Percentiles rank a stretch among this genome's conserved stretches.
Evolutionary conservation across 53 echinoderm and acorn worm genomes (phyloP).

Genomic region (Patiria pectinifera): DNA sequence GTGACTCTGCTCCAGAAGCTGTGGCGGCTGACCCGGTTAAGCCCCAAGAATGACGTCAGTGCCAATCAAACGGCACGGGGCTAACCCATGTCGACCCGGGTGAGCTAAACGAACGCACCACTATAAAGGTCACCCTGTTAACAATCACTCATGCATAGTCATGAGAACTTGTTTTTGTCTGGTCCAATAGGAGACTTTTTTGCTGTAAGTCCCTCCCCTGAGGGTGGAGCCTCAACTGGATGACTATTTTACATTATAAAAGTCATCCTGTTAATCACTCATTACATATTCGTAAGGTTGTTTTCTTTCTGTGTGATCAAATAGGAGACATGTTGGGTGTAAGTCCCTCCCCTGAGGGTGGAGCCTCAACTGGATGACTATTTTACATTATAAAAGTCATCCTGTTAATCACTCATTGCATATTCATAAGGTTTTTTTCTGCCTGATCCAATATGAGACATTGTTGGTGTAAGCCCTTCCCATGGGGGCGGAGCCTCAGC

Average conservation of each 20-base stretch:
- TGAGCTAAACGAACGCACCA: not conserved
- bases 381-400: too few relatives aligned
- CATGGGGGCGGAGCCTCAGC: slow-evolving; percentile 56
- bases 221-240: slow-evolving; percentile 40
- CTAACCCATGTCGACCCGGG: too few relatives aligned
- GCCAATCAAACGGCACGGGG: too few relatives aligned
- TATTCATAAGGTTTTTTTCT: not conserved
- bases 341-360: slow-evolving; percentile 61
- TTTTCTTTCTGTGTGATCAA: not conserved
- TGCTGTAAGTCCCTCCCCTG: slow-evolving; percentile 68
- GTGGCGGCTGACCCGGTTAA: too few relatives aligned
- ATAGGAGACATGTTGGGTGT: slow-evolving; percentile 86
- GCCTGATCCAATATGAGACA: slow-evolving; percentile 65
- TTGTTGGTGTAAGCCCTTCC: slow-evolving; percentile 76
- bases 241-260: too few relatives aligned
- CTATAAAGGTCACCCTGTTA: too few relatives aligned
- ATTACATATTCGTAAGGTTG: not conserved
- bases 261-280: too few relatives aligned
- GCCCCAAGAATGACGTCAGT: too few relatives aligned
- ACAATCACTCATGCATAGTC: not conserved
- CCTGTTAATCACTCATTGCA: not conserved
- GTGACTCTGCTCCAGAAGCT: too few relatives aligned
- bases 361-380: not conserved
- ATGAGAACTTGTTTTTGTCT: not conserved
- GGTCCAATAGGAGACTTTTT: slow-evolving; percentile 75